A percentile compares a stretch with the other conserved stretches of the same genome.
These are phyloP conservation scores for Synergus itoensis DNA, from an alignment of 2,888 invertebrate species.

Conservation along the genomic window DNA sequence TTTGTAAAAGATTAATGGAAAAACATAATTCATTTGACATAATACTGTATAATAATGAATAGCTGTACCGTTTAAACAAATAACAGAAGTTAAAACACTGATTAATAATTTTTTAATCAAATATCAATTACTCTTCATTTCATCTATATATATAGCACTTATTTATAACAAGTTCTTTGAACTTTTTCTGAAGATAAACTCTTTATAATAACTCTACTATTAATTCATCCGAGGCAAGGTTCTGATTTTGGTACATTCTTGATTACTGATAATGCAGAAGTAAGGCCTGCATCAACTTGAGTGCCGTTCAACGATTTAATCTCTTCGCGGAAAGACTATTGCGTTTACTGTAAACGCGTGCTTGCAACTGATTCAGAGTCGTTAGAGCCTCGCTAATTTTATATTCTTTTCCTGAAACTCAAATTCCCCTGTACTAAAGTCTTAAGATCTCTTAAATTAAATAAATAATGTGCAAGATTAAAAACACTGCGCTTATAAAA, in stretches of 20 bases:
- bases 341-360: slow-evolving; percentile 36
- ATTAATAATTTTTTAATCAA: not conserved
- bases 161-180: not conserved
- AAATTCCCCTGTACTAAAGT: not conserved
- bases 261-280: slow-evolving; percentile 31
- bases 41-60: too few species aligned
- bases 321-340: slow-evolving; percentile 34
- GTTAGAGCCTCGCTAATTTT: slow-evolving; percentile 2
- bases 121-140: not conserved
- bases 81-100: not conserved
- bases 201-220: slow-evolving; percentile 9
- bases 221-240: slow-evolving; percentile 24
- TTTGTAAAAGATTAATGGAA: too few species aligned
- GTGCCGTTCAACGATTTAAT: slow-evolving; percentile 29
- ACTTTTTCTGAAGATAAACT: not conserved
- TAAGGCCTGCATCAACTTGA: slow-evolving; percentile 17
- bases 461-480: not conserved
- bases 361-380: slow-evolving; percentile 27
- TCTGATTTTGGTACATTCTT: slow-evolving; percentile 38
- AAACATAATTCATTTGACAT: too few species aligned
- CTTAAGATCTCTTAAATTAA: not conserved
- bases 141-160: not conserved
- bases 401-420: slow-evolving; percentile 40
- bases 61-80: not conserved
- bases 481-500: slow-evolving; percentile 6